Percentiles rank a stretch among this genome's conserved stretches.
Conservation (phyloP, 2,113 vertebrate species). For the Lagopus muta region DNA sequence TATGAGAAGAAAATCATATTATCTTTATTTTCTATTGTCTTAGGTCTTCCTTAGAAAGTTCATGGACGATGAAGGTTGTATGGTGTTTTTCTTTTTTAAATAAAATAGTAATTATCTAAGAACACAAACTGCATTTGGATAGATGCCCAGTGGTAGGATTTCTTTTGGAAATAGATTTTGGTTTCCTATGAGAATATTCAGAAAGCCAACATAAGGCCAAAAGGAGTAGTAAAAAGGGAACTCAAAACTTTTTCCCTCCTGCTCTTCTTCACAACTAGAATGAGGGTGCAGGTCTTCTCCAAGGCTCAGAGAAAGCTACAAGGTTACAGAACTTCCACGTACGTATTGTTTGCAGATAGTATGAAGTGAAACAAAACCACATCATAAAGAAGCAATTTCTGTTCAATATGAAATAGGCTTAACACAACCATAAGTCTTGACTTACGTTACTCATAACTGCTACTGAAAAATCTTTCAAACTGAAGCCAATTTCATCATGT, state of each 20-base stretch:
- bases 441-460: neutral
- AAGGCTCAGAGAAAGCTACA: neutral
- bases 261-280: neutral
- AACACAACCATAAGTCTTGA: neutral
- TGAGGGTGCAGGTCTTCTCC: neutral
- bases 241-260: neutral
- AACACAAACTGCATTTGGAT: neutral
- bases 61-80: neutral
- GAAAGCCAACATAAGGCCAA: neutral
- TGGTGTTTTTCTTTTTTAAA: neutral
- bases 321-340: neutral
- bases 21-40: neutral
- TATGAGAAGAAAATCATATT: neutral
- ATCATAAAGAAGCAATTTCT: neutral
- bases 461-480: conserved; percentile 14
- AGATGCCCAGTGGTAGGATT: neutral
- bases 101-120: neutral
- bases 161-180: neutral
- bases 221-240: neutral
- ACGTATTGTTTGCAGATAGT: neutral
- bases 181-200: neutral
- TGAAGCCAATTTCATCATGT: neutral
- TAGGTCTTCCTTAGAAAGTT: neutral
- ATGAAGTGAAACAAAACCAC: neutral
- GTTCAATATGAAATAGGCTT: neutral